Percentiles rank a stretch among this genome's conserved stretches.
phyloP scores from a whole-genome alignment of 2,113 vertebrate species.

The Pontoporia blainvillei region DNA sequence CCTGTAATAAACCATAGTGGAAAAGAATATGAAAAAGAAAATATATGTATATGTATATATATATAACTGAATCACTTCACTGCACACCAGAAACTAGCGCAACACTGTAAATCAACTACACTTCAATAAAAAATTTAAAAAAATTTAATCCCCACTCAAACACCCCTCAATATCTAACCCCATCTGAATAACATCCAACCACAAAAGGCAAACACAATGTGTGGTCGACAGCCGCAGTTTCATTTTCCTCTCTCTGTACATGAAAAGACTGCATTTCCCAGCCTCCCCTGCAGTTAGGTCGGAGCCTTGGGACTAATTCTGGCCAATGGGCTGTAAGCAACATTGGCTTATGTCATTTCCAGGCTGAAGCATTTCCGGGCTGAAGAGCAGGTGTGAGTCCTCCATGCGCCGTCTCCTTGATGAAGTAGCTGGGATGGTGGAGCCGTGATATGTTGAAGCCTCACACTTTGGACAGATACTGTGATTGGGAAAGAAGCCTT shows the following conservation, averaged over 20 bases:
- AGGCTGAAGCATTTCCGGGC: background rate
- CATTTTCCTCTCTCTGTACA: background rate
- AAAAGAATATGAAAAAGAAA: too few relatives aligned
- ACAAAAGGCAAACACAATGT: background rate
- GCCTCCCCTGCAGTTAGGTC: background rate
- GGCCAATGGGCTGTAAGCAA: background rate
- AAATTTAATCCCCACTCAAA: background rate
- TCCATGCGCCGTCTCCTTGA: background rate
- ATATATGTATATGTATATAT: too few relatives aligned
- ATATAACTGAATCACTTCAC: too few relatives aligned
- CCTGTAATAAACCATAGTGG: too few relatives aligned
- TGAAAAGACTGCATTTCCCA: background rate
- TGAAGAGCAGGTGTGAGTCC: background rate
- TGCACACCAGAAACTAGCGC: too few relatives aligned
- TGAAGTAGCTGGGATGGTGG: background rate
- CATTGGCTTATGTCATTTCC: fast-evolving
- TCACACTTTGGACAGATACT: background rate
- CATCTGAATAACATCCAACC: background rate
- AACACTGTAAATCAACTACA: too few relatives aligned
- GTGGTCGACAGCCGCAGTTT: background rate
- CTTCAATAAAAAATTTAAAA: too few relatives aligned
- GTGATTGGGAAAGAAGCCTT: background rate
- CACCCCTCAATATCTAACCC: background rate
- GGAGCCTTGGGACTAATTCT: background rate
- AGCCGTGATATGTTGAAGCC: background rate